Conservation (phyloP, 2,797 vertebrate species). For the Adelosebastes latens region DNA sequence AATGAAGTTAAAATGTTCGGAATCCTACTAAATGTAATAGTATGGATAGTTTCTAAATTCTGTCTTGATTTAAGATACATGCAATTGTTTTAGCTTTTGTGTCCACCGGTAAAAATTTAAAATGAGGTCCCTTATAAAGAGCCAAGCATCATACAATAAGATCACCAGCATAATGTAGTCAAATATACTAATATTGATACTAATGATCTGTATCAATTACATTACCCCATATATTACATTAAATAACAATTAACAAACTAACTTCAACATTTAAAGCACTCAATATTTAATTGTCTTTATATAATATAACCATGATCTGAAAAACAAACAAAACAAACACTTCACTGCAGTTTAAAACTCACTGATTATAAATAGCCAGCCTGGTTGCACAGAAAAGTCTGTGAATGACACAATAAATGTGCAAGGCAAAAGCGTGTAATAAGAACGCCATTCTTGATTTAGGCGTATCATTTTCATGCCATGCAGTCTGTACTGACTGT, state of each 20-base stretch:
- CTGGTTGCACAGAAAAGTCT: too few relatives aligned
- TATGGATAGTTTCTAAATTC: not conserved
- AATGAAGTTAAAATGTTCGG: not conserved
- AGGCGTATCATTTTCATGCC: too few relatives aligned
- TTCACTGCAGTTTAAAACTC: not conserved
- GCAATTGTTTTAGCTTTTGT: not conserved
- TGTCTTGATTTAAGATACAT: not conserved
- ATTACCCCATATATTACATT: not conserved
- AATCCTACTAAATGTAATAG: not conserved
- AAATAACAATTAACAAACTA: not conserved
- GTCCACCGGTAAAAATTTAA: not conserved
- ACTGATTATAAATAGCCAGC: not conserved
- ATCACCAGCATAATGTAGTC: not conserved
- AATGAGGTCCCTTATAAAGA: not conserved
- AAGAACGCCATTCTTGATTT: too few relatives aligned
- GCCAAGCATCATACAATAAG: too few relatives aligned
- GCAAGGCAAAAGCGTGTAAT: too few relatives aligned
- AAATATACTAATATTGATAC: constrained; percentile 1
- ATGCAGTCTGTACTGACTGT: too few relatives aligned
- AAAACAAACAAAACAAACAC: not conserved
- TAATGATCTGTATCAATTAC: constrained; percentile 14
- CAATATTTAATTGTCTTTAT: not conserved
- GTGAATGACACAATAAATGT: too few relatives aligned
- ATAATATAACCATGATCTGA: not conserved
- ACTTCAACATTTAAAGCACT: not conserved